Base-by-base conservation (phyloP, 1,140 invertebrate species). In the Elysia chlorotica region DNA sequence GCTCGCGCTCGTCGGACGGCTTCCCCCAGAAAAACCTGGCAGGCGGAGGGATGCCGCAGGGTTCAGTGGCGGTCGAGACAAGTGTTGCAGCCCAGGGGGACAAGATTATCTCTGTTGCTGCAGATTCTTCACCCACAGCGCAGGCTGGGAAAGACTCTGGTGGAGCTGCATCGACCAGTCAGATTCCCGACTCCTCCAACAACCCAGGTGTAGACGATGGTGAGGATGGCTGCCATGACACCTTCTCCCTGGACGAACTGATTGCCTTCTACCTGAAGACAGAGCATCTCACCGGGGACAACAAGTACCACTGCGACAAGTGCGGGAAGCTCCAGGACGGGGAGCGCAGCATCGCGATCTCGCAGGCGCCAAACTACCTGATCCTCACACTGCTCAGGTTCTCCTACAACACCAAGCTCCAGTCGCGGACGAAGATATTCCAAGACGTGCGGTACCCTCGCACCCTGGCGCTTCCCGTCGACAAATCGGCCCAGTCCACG, bases 301-400 rank as follows among this genome's bases (percentile, higher is more conserved):
- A 95, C 83, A 90, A 92, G 77, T 96, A 95, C 83, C 90, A 91
- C 73, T 96, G 94, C 88, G 91, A 92, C 74, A 91, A 91, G 33
- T 96, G 94, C 83, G 89, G 89, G 14, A 90, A 89, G 19, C 87
- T 95, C 0, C 92, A 92, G 35, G 93, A 95, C 80, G 94, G 93
- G 0, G 91, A 93, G 78, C 89, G 93, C 25, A 90, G 90, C 2
- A 92, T 94, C 0, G 89, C 90, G 35, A 91, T 95, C 21, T 89
- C 92, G 0, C 90, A 92, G 38, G 89, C 92, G 0, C 94, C 94
- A 0, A 90, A 90, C 14, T 92, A 93, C 85, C 88, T 96, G 2
- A 92, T 95, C 68, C 84, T 95, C 0, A 94, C 93, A 0, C 84
- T 96, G 19, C 93, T 95, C 78, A 91, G 94, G 74, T 95, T 96